These are phyloP conservation scores for Pedionomus torquatus DNA, from an alignment of 2,113 vertebrate genomes.

Conservation along the genomic window DNA sequence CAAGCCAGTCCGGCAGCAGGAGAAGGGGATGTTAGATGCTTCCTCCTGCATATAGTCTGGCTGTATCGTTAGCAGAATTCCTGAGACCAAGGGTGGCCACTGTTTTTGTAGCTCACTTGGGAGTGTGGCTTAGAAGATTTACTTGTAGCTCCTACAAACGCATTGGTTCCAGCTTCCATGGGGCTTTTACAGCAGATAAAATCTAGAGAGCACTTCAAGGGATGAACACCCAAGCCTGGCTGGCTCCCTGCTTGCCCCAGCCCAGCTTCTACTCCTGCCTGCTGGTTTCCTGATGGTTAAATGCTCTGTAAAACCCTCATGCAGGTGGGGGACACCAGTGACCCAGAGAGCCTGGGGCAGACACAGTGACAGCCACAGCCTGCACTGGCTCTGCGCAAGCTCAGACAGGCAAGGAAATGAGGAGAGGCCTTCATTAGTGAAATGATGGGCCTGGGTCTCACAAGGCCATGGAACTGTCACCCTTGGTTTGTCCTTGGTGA, in stretches of 20 bases:
- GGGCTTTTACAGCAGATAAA: neutral
- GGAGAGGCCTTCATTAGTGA: neutral
- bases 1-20: neutral
- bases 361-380: neutral
- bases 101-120: accelerated
- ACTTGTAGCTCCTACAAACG: neutral
- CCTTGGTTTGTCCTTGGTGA: neutral
- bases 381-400: neutral
- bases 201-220: neutral
- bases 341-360: neutral
- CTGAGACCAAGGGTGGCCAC: neutral
- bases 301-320: neutral
- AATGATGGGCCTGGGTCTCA: neutral
- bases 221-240: accelerated
- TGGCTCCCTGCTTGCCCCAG: neutral
- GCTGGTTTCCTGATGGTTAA: neutral
- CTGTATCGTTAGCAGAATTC: neutral
- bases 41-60: neutral
- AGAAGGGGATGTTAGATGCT: neutral
- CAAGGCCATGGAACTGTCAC: neutral
- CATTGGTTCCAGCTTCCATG: neutral
- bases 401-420: neutral
- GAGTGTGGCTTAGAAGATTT: neutral
- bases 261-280: neutral
- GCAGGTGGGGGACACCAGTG: neutral